phyloP scores from a whole-genome alignment of 2,888 invertebrate species.

The Odontomyia ornata region DNA sequence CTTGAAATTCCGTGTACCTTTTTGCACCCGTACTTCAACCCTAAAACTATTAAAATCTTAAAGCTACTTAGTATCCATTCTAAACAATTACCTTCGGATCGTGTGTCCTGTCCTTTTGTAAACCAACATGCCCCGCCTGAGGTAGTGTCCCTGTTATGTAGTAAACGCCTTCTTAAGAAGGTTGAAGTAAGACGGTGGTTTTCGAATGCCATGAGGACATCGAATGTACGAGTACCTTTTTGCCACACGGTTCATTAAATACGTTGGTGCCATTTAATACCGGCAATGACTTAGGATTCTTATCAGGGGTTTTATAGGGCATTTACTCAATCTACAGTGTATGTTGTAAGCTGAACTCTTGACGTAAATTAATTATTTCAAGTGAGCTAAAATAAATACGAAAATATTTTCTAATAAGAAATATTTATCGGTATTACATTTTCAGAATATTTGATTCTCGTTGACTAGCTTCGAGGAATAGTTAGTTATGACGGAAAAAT shows the following conservation, averaged over 20 bases:
- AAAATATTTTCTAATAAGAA: too few relatives aligned
- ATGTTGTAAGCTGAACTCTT: too few relatives aligned
- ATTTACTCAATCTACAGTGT: neutral
- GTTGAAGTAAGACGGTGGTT: slow-evolving; percentile 30
- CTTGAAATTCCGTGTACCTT: slow-evolving; percentile 19
- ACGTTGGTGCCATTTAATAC: slow-evolving; percentile 47
- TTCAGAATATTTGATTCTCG: neutral
- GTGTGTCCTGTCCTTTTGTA: slow-evolving; percentile 38
- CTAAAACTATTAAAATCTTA: slow-evolving; percentile 47
- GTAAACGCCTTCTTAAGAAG: slow-evolving; percentile 22
- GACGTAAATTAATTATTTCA: too few relatives aligned
- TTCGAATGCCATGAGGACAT: slow-evolving; percentile 6
- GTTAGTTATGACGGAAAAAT: too few relatives aligned
- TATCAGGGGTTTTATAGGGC: neutral
- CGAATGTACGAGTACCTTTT: slow-evolving; percentile 42
- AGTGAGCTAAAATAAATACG: neutral
- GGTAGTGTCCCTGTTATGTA: neutral
- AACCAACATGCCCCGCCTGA: neutral
- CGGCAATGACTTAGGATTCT: slow-evolving; percentile 19
- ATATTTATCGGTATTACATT: neutral
- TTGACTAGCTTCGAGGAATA: too few relatives aligned
- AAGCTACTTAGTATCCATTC: slow-evolving; percentile 49
- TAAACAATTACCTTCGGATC: slow-evolving; percentile 47
- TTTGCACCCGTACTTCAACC: slow-evolving; percentile 2
- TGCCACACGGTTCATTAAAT: slow-evolving; percentile 49